Conservation (phyloP, 2,113 vertebrate species). For the Microcebus ravelobensis region DNA sequence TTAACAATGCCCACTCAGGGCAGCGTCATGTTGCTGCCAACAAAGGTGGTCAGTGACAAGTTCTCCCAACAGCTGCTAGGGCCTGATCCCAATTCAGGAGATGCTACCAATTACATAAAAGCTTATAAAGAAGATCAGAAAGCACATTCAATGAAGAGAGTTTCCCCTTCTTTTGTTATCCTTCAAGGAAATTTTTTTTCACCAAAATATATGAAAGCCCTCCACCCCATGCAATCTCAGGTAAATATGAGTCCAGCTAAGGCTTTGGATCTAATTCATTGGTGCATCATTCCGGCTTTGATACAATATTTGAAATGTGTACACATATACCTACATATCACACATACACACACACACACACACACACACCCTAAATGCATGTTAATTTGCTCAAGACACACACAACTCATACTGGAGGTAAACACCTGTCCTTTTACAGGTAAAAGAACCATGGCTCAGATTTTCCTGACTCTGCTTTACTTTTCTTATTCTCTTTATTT, state of each 20-base stretch:
- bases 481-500: background rate
- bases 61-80: background rate
- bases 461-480: background rate
- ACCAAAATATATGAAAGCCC: background rate
- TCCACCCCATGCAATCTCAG: background rate
- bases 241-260: slow-evolving; percentile 43
- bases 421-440: background rate
- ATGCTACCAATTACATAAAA: background rate
- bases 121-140: slow-evolving; percentile 8
- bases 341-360: background rate
- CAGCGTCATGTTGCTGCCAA: background rate
- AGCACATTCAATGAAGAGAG: background rate
- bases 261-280: background rate
- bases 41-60: slow-evolving; percentile 11
- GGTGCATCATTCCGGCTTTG: background rate
- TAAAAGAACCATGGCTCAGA: background rate
- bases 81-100: slow-evolving; percentile 24
- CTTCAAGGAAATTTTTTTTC: slow-evolving; percentile 22
- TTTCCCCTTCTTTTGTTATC: slow-evolving; percentile 15
- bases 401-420: background rate
- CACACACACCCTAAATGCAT: background rate
- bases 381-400: background rate
- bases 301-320: background rate
- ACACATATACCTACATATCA: background rate
- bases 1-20: background rate